Conservation (phyloP, 1,140 invertebrate genomes). For the Euwallacea fornicatus region DNA sequence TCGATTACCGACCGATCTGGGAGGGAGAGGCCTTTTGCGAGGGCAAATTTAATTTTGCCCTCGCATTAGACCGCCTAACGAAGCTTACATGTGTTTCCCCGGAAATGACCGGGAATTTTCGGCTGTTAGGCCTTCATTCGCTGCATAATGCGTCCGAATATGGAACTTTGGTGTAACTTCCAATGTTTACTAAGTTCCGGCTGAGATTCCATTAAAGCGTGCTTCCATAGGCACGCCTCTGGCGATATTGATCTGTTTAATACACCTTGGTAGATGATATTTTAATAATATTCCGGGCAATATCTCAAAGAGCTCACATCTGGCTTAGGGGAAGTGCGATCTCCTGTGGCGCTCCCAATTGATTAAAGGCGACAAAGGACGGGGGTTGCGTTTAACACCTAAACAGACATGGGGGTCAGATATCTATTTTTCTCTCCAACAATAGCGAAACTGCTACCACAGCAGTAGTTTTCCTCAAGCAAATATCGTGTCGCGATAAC, state of each 20-base stretch:
- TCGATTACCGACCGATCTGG: slow-evolving; percentile 27
- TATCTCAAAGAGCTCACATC: slow-evolving; percentile 6
- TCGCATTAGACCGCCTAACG: slow-evolving; percentile 25
- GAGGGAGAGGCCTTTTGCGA: slow-evolving; percentile 12
- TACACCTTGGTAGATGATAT: slow-evolving; percentile 2
- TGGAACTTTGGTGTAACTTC: too few relatives aligned
- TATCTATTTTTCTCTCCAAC: too few relatives aligned
- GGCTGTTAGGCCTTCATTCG: neutral
- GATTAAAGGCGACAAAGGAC: slow-evolving; percentile 1
- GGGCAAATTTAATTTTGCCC: slow-evolving; percentile 25
- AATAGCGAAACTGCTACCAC: too few relatives aligned
- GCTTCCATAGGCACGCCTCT: neutral
- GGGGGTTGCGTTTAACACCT: neutral
- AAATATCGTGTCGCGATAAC: too few relatives aligned
- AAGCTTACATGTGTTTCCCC: slow-evolving; percentile 22
- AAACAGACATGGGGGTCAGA: neutral
- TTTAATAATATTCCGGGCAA: slow-evolving; percentile 1
- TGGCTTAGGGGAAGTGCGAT: slow-evolving; percentile 5
- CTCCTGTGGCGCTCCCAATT: slow-evolving; percentile 3
- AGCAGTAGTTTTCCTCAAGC: too few relatives aligned
- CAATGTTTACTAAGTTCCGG: too few relatives aligned
- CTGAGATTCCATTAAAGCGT: too few relatives aligned
- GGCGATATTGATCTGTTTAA: slow-evolving; percentile 2
- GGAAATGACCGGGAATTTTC: slow-evolving; percentile 17
- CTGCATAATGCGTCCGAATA: slow-evolving; percentile 8